These are phyloP conservation scores for Oryzias sinensis DNA, from an alignment of 2,797 vertebrate genomes.

Conservation along the genomic window DNA sequence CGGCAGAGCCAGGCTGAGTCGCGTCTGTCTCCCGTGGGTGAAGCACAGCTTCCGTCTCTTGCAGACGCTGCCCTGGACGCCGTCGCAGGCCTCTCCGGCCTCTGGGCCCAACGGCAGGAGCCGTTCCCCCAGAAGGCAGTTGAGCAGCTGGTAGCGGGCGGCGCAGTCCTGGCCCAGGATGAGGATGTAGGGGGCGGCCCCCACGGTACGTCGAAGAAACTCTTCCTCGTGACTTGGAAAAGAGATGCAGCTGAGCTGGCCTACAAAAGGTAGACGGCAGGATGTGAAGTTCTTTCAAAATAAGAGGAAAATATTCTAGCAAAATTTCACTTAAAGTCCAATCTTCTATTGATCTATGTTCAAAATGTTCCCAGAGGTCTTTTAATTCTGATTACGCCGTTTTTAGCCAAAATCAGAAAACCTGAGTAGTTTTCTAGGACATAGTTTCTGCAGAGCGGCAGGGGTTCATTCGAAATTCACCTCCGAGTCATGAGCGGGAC, in stretches of 20 bases:
- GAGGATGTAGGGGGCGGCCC: constrained; percentile 85
- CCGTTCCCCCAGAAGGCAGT: constrained; percentile 87
- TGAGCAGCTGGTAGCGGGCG: constrained; percentile 88
- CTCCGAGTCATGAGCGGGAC: no score
- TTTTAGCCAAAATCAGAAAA: no score
- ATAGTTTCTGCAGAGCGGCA: no score
- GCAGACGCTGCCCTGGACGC: constrained; percentile 76
- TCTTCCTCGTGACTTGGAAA: constrained; percentile 91
- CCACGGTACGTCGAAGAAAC: constrained; percentile 83
- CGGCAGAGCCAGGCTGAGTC: constrained; percentile 88
- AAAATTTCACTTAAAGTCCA: no score
- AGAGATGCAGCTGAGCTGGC: constrained; percentile 85
- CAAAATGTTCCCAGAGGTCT: no score
- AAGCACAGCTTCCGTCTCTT: constrained; percentile 89
- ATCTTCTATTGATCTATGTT: no score
- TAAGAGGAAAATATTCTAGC: not conserved
- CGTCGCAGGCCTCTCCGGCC: constrained; percentile 71
- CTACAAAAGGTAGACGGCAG: constrained; percentile 52
- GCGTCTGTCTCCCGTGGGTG: constrained; percentile 85
- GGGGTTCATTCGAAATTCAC: no score
- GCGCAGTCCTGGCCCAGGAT: constrained; percentile 91
- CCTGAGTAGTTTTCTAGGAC: no score
- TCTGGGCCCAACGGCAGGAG: constrained; percentile 82
- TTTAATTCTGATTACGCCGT: no score
- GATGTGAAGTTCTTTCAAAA: not conserved